Percentiles rank a stretch among this genome's conserved stretches.
These are phyloP conservation scores for Drosophila miranda DNA, from an alignment of 1,140 invertebrate genomes.

Conservation along the genomic window DNA sequence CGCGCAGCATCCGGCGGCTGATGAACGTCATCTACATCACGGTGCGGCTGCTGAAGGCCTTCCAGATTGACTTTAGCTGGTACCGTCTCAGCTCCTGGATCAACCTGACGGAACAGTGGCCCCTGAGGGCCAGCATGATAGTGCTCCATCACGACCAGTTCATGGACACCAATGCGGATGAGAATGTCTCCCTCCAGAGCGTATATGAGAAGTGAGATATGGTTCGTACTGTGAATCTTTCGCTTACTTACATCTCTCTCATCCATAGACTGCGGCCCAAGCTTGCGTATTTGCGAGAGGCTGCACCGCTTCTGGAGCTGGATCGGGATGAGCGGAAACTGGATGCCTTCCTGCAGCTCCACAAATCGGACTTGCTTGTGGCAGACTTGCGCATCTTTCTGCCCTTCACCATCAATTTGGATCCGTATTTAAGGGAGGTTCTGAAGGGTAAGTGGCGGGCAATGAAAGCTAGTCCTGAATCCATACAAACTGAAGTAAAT, in stretches of 20 bases:
- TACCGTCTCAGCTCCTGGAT: conserved; percentile 98
- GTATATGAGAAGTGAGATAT: conserved; percentile 94
- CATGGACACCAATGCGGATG: conserved; percentile 93
- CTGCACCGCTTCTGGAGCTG: conserved; percentile 94
- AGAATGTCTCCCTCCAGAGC: conserved; percentile 91
- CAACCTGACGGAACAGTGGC: conserved; percentile 99
- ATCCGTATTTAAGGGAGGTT: conserved; percentile 97
- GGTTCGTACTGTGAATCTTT: background rate
- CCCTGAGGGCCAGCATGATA: conserved; percentile 98
- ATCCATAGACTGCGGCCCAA: conserved; percentile 87
- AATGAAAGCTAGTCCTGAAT: rapidly evolving
- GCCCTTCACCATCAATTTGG: conserved; percentile 97
- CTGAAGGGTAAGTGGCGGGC: conserved; percentile 89
- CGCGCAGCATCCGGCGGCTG: conserved; percentile 95
- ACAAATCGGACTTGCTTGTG: conserved; percentile 90
- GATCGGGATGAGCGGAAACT: conserved; percentile 97
- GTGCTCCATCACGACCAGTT: conserved; percentile 96
- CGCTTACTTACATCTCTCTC: conserved; percentile 22
- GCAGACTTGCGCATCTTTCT: conserved; percentile 96
- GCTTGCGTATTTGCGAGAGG: conserved; percentile 92
- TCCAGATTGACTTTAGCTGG: conserved; percentile 99
- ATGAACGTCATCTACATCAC: conserved; percentile 99
- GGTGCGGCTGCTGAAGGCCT: conserved; percentile 96
- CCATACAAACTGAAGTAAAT: background rate
- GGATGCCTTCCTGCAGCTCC: conserved; percentile 95